Evolutionary conservation across 1,140 invertebrate genomes (phyloP), one percentile per base, ranked within the genome.

Genomic region (Bombus polaris): DNA sequence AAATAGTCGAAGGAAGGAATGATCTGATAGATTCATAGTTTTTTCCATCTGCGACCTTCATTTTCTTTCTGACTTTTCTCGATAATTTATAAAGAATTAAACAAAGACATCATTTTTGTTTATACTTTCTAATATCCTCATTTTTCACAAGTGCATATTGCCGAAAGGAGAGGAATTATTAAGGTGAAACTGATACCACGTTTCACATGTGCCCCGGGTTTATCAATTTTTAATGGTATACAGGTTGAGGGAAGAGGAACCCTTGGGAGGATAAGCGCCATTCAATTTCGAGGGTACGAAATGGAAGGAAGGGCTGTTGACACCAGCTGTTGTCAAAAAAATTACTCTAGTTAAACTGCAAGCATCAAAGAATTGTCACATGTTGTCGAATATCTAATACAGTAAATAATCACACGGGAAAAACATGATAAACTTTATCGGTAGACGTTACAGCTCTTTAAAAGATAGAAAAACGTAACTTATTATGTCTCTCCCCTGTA

Each of bases 261-360:
- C 81, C 88, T 81, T 42, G 76, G 77, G 81, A 87, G 81, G 66
- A 80, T 68, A 66, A 80, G 59, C 65, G n/a, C 57, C 39, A 13
- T 47, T 87, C 78, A 53, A 62, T 82, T 85, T 82, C 78, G 74
- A 88, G 90, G 89, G 83, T 81, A 88, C 74, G 74, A 82, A 90
- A 84, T 37, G 77, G 74, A 83, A 57, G 83, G 62, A 81, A 85
- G 81, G 47, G 71, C 80, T 85, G 90, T 91, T 89, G 87, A 91
- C 88, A 88, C 86, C 86, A 86, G 86, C 80, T 91, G 90, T 85
- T 91, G 78, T 74, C 81, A 84, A 89, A 84, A 89, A 89, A 81
- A 86, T 87, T 66, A 81, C 86, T 44, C 44, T 4, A 32, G 47
- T 77, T 57, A 71, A 57, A 79, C 74, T 68, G 62, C 62, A 88